Conservation (phyloP, 2,113 vertebrate genomes). For the Furnarius figulus region DNA sequence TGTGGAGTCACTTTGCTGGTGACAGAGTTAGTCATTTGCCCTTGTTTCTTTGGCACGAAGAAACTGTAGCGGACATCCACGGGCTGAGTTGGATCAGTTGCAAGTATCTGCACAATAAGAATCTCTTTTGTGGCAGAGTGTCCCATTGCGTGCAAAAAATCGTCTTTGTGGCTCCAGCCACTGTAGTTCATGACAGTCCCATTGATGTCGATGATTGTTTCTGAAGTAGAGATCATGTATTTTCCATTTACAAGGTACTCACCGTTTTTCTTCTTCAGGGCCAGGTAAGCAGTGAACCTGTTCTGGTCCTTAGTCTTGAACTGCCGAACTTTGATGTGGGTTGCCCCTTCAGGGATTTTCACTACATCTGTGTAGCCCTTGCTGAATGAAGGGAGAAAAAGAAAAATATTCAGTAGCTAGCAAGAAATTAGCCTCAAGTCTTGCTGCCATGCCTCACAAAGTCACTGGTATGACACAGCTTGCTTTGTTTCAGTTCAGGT, state of each 20-base stretch:
- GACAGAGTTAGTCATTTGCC: constrained; percentile 55
- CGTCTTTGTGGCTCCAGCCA: constrained; percentile 94
- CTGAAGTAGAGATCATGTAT: constrained; percentile 98
- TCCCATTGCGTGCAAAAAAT: constrained; percentile 92
- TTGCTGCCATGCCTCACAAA: neutral
- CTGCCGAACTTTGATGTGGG: constrained; percentile 95
- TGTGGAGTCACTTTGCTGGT: constrained; percentile 50
- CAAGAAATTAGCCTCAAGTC: neutral
- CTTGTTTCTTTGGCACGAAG: constrained; percentile 83
- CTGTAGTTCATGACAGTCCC: constrained; percentile 97
- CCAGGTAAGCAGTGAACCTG: constrained; percentile 92
- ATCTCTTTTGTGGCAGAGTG: constrained; percentile 86
- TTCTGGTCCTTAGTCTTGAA: constrained; percentile 92
- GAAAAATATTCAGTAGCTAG: neutral
- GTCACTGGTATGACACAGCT: neutral
- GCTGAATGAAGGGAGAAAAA: constrained; percentile 66
- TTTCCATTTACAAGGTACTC: constrained; percentile 96
- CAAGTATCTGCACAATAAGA: constrained; percentile 90
- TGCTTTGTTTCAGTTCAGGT: neutral
- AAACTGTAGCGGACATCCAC: constrained; percentile 96
- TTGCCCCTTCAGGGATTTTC: constrained; percentile 92
- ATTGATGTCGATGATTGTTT: constrained; percentile 91
- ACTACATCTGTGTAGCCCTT: constrained; percentile 98
- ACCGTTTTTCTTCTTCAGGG: constrained; percentile 84
- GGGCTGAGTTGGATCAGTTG: constrained; percentile 87